Evolutionary conservation across 2,888 invertebrate genomes (phyloP).

Genomic region (Sclerodermus sp.): DNA sequence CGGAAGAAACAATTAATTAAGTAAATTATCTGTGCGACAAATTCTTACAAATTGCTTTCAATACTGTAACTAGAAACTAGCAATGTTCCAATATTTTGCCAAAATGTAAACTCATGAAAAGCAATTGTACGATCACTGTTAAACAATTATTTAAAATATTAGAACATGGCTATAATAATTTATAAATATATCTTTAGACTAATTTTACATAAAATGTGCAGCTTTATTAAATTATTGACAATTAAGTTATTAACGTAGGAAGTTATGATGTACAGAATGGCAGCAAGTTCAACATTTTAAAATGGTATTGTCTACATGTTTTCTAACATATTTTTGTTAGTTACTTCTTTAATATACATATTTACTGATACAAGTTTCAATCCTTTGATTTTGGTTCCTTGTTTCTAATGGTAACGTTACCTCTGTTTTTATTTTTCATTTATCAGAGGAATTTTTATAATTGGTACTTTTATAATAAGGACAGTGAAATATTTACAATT

Average conservation of each 20-base stretch:
- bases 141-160: too few relatives aligned
- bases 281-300: constrained; percentile 47
- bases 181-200: constrained; percentile 8
- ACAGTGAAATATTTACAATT: too few relatives aligned
- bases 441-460: too few relatives aligned
- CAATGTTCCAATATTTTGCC: too few relatives aligned
- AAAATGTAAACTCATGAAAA: too few relatives aligned
- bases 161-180: not conserved
- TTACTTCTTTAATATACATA: constrained; percentile 23
- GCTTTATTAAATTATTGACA: constrained; percentile 25
- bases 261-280: constrained; percentile 49
- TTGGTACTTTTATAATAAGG: too few relatives aligned
- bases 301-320: constrained; percentile 39
- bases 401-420: constrained; percentile 25
- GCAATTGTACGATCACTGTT: too few relatives aligned
- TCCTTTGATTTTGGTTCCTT: constrained; percentile 35
- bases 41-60: too few relatives aligned
- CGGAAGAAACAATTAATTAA: too few relatives aligned
- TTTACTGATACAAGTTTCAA: constrained; percentile 20
- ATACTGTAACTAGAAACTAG: too few relatives aligned
- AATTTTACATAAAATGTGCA: constrained; percentile 20
- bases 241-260: constrained; percentile 20
- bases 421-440: not conserved
- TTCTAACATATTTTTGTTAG: constrained; percentile 14
- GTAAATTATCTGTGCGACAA: too few relatives aligned